phyloP scores from a whole-genome alignment of 2,888 invertebrate species.

The Dicranocentrus wangi region DNA sequence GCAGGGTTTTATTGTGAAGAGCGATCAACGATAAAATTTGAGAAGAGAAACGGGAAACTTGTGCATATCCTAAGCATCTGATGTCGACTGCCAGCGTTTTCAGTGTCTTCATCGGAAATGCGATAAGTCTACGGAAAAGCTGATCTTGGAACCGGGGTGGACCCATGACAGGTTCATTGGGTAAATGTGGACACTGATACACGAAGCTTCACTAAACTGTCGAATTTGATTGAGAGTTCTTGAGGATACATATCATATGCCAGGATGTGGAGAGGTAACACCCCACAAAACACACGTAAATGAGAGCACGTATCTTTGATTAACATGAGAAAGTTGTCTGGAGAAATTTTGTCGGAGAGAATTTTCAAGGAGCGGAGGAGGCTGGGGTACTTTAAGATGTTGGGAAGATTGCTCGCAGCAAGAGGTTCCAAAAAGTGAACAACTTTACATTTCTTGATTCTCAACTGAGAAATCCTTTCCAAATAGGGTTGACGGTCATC shows the following conservation, averaged over 20 bases:
- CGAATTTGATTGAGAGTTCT: constrained; percentile 55
- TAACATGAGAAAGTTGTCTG: constrained; percentile 64
- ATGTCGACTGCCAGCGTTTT: constrained; percentile 38
- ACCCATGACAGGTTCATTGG: constrained; percentile 33
- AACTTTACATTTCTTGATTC: constrained; percentile 64
- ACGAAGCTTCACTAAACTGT: constrained; percentile 40
- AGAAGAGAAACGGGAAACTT: constrained; percentile 62
- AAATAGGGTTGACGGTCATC: constrained; percentile 63
- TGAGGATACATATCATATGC: constrained; percentile 29
- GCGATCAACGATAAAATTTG: constrained; percentile 53
- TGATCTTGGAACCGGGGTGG: constrained; percentile 41
- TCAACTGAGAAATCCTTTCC: constrained; percentile 57
- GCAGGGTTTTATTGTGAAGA: constrained; percentile 43
- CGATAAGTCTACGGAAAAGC: constrained; percentile 36
- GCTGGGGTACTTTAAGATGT: constrained; percentile 54
- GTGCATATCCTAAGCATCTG: constrained; percentile 52
- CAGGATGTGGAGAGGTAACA: constrained; percentile 7
- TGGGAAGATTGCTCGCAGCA: constrained; percentile 22
- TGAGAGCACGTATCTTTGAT: constrained; percentile 49
- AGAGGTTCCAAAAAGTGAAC: constrained; percentile 53
- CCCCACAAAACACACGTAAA: constrained; percentile 43
- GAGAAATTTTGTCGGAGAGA: constrained; percentile 57
- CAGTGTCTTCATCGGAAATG: constrained; percentile 21
- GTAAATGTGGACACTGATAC: constrained; percentile 60
- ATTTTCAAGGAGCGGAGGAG: constrained; percentile 61